Base-by-base conservation (phyloP, 2,888 invertebrate species). In the Lapara coniferarum region DNA sequence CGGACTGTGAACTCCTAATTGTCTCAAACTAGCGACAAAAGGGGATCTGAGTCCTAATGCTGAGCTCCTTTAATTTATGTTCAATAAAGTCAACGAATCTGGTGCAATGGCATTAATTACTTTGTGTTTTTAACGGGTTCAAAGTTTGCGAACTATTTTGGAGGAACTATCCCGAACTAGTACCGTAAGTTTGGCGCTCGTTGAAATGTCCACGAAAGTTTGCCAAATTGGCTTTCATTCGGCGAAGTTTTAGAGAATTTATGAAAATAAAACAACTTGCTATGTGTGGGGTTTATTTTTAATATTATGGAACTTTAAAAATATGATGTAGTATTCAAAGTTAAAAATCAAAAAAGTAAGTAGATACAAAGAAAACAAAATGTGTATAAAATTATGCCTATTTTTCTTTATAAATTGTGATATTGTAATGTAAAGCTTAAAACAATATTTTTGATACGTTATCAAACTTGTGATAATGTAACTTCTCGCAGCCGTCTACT, bases 61-160 rank as follows among this genome's bases (percentile, higher is more conserved):
- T 55, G 55, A 14, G 19, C 57, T 25, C 5, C 16, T 59, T 59
- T 16, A 59, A 46, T 59, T 63, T 63, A 63, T 63, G 7, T 63
- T 63, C 49, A 63, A 59, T 59, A 59, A 51, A 56, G 25, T 56
- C 25, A 30, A 56, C 56, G 25, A 46, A 46, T 59, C 16, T 55
- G 10, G 19, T 13, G 16, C 16, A 59, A 59, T 44, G 46, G 46
- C 13, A n/a, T n/a, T n/a, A 49, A 49, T 63, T 63, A 12, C 63
- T 63, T 63, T 63, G 63, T 63, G 13, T 63, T 63, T 63, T 49
- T 16, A 25, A 16, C 5, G 16, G 19, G 10, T 49, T 12, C 13
- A 49, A 19, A 63, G 63, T 63, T 49, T 13, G 46, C 49, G 46
- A 63, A 63, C 63, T 63, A 63, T 63, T 63, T 63, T 63, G 49